phyloP scores from a whole-genome alignment of 2,888 invertebrate genomes.

The Phyllotreta cruciferae region DNA sequence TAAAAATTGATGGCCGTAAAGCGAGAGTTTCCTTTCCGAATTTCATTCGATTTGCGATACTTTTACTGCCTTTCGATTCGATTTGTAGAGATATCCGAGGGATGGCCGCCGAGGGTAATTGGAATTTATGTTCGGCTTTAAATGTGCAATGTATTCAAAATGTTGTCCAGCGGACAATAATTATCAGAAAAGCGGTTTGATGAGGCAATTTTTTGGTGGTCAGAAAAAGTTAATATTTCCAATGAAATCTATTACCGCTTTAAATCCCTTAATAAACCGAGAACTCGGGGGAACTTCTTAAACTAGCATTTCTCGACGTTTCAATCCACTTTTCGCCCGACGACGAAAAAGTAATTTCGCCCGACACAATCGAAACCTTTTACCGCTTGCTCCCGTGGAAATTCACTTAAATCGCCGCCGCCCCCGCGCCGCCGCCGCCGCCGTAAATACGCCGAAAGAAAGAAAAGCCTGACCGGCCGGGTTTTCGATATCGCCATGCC shows the following conservation, averaged over 20 bases:
- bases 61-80: not conserved
- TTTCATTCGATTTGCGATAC: conserved; percentile 10
- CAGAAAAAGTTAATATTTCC: no score
- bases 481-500: conserved; percentile 49
- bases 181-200: no score
- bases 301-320: no score
- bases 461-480: conserved; percentile 23
- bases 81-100: not conserved
- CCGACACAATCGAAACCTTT: conserved; percentile 19
- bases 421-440: conserved; percentile 29
- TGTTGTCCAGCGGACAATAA: no score
- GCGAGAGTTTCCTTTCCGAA: not conserved
- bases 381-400: conserved; percentile 36
- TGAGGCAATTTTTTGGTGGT: no score
- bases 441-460: conserved; percentile 37
- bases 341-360: conserved; percentile 8
- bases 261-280: no score
- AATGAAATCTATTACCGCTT: no score
- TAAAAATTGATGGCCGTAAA: conserved; percentile 11
- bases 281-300: no score
- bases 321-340: no score
- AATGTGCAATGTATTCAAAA: no score
- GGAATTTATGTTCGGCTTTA: no score
- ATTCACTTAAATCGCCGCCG: conserved; percentile 43
- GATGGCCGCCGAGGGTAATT: no score